Base-by-base conservation (phyloP, 2,888 invertebrate species). In the Trachelus iudaicus region DNA sequence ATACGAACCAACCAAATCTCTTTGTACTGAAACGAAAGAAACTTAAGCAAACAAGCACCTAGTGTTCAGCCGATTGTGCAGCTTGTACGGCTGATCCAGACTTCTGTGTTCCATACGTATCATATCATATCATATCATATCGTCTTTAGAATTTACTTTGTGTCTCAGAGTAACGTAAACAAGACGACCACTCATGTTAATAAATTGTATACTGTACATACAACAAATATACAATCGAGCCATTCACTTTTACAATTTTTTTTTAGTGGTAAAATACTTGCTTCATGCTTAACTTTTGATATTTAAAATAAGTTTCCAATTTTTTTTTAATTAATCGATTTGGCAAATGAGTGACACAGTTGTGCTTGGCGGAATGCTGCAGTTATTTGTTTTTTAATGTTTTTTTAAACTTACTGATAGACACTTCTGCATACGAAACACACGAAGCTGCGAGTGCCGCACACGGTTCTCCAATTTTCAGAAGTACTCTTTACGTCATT, bases 401-500 rank as follows among this genome's bases (percentile, higher is more conserved):
- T 56, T 9, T 1, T 23, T 56, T 23, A 1, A 71, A 71, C 9
- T 71, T 71, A 31, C 3, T 11, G 23, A 56, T 12, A 31, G 31
- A 34, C 1, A 71, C 71, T n/a, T 69, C 69, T 80, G 75, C 81
- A 80, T 82, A 83, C 81, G 83, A 85, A 85, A 82, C 85, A 86
- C 71, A 56, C 81, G 84, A 78, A 83, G 82, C 83, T 80, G 78
- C 80, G 82, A 79, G 81, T 78, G 81, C 80, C 75, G 81, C 71
- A 13, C 34, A 69, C 73, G 77, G 77, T 79, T 77, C 82, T 83
- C 81, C 75, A 56, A 76, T 79, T 56, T 56, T 73, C 80, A 76
- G 68, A 81, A 84, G 83, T 81, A 73, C 30, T 76, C 73, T 73
- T 73, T 73, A 71, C 37, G 83, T 87, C 90, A 91, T 90, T 91